These are phyloP conservation scores for Antrozous pallidus DNA, from an alignment of 2,797 vertebrate species.

Conservation along the genomic window DNA sequence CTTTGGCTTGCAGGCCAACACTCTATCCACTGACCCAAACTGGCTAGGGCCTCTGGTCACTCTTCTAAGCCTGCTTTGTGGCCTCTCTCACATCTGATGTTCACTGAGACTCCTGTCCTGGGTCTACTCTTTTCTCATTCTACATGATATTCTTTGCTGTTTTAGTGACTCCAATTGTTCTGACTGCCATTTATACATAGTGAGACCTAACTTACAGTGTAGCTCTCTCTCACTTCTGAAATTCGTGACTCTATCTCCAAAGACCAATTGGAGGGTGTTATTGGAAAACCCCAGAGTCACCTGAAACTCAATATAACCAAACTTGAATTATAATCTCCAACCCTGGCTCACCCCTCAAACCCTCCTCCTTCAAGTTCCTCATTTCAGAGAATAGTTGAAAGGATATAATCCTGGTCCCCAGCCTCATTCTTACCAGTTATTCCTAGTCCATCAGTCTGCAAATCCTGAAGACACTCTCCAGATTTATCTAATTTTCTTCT, in stretches of 20 bases:
- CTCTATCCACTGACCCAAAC: no score
- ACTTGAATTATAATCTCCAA: background rate
- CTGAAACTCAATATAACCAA: constrained; percentile 2
- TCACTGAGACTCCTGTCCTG: background rate
- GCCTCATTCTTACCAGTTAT: background rate
- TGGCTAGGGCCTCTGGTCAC: background rate
- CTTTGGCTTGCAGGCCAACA: no score
- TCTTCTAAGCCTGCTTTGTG: background rate
- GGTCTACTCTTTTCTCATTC: background rate
- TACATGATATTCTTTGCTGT: background rate
- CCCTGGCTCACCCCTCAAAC: background rate
- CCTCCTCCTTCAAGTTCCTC: background rate
- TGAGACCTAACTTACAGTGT: background rate
- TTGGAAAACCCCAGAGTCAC: background rate
- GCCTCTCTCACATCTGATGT: background rate
- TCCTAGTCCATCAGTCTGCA: background rate
- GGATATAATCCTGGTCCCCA: background rate
- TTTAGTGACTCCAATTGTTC: background rate
- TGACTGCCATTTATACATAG: background rate
- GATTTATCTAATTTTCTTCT: background rate
- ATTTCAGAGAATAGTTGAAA: constrained; percentile 7
- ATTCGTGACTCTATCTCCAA: background rate
- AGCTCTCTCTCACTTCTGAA: constrained; percentile 22
- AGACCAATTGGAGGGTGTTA: background rate
- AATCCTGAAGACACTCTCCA: constrained; percentile 9